Evolutionary conservation across 2,797 vertebrate species (phyloP).

Genomic region (Melanogrammus aeglefinus): DNA sequence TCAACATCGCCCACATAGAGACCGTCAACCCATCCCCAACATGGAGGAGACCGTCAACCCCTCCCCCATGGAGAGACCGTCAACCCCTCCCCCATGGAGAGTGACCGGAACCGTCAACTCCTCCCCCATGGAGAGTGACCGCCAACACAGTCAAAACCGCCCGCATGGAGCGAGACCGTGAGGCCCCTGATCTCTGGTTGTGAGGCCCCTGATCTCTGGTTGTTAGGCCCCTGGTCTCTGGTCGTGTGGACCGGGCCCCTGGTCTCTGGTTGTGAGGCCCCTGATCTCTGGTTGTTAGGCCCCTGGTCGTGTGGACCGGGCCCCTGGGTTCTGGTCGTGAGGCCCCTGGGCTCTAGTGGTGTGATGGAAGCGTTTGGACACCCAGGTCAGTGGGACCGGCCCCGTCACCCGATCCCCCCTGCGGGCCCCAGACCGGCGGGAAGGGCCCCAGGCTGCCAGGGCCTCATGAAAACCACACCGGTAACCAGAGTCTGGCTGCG

Average conservation of each 20-base stretch:
- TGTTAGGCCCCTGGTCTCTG: conserved; percentile 14
- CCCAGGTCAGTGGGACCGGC: conserved; percentile 38
- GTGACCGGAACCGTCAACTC: too few species aligned
- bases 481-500: conserved; percentile 71
- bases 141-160: too few species aligned
- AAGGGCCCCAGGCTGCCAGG: conserved; percentile 50
- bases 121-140: too few species aligned
- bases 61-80: too few species aligned
- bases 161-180: not conserved
- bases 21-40: too few species aligned
- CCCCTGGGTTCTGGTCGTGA: conserved; percentile 25
- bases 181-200: conserved; percentile 9
- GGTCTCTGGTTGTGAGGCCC: conserved; percentile 16
- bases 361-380: conserved; percentile 41
- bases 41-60: too few species aligned
- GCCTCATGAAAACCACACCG: conserved; percentile 68
- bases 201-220: conserved; percentile 16
- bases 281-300: too few species aligned
- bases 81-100: too few species aligned
- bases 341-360: conserved; percentile 42
- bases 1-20: too few species aligned
- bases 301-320: not conserved
- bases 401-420: conserved; percentile 65
- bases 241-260: too few species aligned
- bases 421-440: conserved; percentile 35